These are phyloP conservation scores for Hydrozoanthus gracilis DNA, from an alignment of 92 coral and sea anemone species.

Conservation along the genomic window DNA sequence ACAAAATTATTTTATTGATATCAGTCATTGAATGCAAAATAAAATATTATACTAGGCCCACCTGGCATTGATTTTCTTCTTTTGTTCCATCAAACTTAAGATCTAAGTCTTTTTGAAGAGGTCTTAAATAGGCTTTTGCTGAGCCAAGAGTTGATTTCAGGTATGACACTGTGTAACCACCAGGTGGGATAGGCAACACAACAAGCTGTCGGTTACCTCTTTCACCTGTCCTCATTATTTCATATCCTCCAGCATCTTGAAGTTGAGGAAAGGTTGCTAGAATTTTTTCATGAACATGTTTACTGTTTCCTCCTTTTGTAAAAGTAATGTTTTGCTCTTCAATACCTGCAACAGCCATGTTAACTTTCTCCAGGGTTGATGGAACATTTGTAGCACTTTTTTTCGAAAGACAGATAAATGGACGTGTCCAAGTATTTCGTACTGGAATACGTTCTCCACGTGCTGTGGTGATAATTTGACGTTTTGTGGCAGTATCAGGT, in stretches of 20 bases:
- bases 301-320: constrained; percentile 47
- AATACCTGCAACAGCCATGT: constrained; percentile 38
- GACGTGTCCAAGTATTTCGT: constrained; percentile 20
- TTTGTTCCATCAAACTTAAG: constrained; percentile 15
- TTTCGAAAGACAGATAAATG: constrained; percentile 19
- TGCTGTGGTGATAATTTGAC: constrained; percentile 36
- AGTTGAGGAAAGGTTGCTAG: constrained; percentile 48
- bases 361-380: constrained; percentile 42
- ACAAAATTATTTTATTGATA: neutral
- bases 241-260: constrained; percentile 50
- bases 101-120: constrained; percentile 44
- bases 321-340: constrained; percentile 42
- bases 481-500: constrained; percentile 1
- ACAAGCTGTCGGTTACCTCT: constrained; percentile 40
- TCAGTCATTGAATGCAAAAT: neutral
- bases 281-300: constrained; percentile 44
- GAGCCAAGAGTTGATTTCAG: constrained; percentile 36
- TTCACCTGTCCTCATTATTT: constrained; percentile 44
- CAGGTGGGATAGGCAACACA: constrained; percentile 45
- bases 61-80: constrained; percentile 42
- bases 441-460: constrained; percentile 1
- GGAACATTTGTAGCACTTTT: constrained; percentile 28
- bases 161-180: constrained; percentile 47
- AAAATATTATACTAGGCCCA: neutral
- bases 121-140: constrained; percentile 47